These are phyloP conservation scores for Chiroxiphia lanceolata DNA, from an alignment of 2,797 vertebrate genomes.

Conservation along the genomic window DNA sequence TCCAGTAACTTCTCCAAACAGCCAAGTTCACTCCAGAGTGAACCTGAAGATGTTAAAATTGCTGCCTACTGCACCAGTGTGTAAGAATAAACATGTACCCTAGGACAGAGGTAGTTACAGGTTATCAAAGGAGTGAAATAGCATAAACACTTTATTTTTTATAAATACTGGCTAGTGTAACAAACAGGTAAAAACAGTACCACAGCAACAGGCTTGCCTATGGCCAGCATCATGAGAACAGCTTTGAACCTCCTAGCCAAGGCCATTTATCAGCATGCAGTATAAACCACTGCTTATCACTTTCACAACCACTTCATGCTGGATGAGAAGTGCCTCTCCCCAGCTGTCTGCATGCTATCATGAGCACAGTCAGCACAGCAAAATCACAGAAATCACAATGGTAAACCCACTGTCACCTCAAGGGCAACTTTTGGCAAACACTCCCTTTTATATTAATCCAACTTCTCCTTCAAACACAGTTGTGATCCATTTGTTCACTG, in stretches of 20 bases:
- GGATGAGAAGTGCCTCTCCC: background rate
- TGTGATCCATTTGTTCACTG: background rate
- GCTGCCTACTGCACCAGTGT: background rate
- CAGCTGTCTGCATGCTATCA: background rate
- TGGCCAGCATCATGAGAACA: background rate
- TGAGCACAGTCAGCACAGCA: background rate
- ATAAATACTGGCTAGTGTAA: background rate
- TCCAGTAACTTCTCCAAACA: background rate
- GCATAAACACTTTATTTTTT: background rate
- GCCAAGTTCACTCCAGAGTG: background rate
- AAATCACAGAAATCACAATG: conserved; percentile 18
- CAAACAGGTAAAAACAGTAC: background rate
- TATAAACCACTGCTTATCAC: background rate
- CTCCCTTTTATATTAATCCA: conserved; percentile 18
- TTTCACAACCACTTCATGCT: background rate
- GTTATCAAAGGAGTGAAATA: background rate
- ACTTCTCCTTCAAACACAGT: conserved; percentile 23
- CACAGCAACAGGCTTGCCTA: background rate
- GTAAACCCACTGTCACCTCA: conserved; percentile 16
- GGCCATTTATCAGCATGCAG: background rate
- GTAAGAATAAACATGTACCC: accelerated
- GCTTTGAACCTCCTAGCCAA: background rate
- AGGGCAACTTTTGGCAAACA: background rate
- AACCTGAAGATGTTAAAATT: background rate
- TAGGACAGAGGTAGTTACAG: background rate